phyloP scores from a whole-genome alignment of 2,797 vertebrate genomes.

The Anguilla obscura region DNA sequence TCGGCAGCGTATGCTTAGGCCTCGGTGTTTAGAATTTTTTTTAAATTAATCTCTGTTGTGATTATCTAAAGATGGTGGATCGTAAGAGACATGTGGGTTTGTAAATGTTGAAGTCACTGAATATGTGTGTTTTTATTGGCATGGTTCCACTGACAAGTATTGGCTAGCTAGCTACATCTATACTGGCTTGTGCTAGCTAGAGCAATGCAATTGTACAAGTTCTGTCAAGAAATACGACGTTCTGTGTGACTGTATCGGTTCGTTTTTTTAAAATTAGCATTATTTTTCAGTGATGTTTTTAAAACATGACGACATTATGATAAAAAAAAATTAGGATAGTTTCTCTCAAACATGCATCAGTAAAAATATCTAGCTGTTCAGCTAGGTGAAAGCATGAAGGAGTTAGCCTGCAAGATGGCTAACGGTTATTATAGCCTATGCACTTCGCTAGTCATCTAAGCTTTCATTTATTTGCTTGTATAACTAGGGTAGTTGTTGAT shows the following conservation, averaged over 20 bases:
- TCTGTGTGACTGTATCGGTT: not conserved
- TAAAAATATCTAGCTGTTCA: not conserved
- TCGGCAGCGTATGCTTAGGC: constrained; percentile 23
- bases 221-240: too few relatives aligned
- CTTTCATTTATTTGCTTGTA: not conserved
- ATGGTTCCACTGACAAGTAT: constrained; percentile 15
- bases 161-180: not conserved
- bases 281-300: not conserved
- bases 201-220: too few relatives aligned
- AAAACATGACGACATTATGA: not conserved
- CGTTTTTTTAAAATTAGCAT: not conserved
- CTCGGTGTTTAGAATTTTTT: constrained; percentile 25
- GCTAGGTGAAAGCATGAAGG: not conserved
- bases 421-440: not conserved
- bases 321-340: not conserved
- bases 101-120: not conserved
- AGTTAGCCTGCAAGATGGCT: not conserved
- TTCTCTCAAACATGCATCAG: too few relatives aligned
- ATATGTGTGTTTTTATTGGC: constrained; percentile 13
- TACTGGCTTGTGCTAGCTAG: not conserved
- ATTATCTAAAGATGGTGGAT: not conserved
- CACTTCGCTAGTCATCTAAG: not conserved
- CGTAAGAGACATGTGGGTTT: not conserved
- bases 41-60: not conserved
- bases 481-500: not conserved